Base-by-base conservation (phyloP, 2,113 vertebrate genomes). In the Nyctereutes procyonoides region DNA sequence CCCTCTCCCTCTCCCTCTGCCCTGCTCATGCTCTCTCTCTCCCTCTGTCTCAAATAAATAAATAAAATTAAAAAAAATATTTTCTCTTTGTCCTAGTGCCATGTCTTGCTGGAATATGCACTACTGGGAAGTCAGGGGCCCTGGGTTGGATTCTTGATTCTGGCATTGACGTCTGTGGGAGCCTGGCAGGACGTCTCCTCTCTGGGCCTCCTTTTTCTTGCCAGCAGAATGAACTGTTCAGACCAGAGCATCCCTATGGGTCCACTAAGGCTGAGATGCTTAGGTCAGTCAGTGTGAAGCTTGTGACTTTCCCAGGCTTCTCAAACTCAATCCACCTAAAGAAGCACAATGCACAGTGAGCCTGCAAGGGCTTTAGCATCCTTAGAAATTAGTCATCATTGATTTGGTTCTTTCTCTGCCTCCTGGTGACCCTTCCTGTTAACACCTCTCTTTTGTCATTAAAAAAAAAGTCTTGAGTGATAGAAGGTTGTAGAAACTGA, bases 401-500 rank as follows among this genome's bases (percentile, higher is more conserved):
- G 53, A 73, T 93, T 87, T 60, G 51, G 30, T 20, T 90, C 32
- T 77, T 90, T 63, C 30, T 88, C 63, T 96, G 87, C 79, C 65
- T 56, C 30, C 51, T 87, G 32, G 65, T 56, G 65, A 92, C 71
- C 28, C 38, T 88, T 43, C 24, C n/a, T 53, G 13, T 80, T n/a
- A 69, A 4, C 30, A 76, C 11, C 26, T 91, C 43, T 87, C 51
- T 86, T 95, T 90, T 77, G 58, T 88, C 65, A 65, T 86, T 88
- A 97, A 67, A 38, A 35, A 19, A 32, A 58, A 67, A 35, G 24
- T 4, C 16, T 90, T 63, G 32, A 76, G 30, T 74, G 67, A 92
- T 83, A 65, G 32, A 76, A 53, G 58, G 55, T 93, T 97, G 32
- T 88, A 92, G 90, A 96, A 92, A 38, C 9, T 85, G 79, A 95